Evolutionary conservation across 2,113 vertebrate genomes (phyloP).

Genomic region (Ariopsis seemanni): DNA sequence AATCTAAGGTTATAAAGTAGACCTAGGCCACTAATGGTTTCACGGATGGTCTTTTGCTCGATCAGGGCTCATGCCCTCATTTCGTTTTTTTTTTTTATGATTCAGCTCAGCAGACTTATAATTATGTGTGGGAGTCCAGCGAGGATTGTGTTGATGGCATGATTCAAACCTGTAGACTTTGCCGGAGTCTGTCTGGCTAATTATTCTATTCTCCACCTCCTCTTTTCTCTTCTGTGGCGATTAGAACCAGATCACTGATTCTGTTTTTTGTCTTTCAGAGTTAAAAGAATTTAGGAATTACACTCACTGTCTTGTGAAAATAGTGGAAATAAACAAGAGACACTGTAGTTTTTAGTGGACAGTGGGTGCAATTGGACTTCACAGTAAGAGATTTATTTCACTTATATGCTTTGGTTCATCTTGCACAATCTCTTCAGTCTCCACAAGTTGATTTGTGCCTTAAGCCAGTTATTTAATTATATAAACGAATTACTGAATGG

Average conservation of each 20-base stretch:
- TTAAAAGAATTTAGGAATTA: background rate
- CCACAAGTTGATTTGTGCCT: background rate
- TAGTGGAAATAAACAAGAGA: background rate
- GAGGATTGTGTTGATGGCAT: constrained; percentile 14
- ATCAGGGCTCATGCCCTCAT: background rate
- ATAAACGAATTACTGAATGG: background rate
- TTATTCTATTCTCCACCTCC: constrained; percentile 26
- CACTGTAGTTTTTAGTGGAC: background rate
- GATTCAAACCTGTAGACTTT: constrained; percentile 47
- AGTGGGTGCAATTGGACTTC: background rate
- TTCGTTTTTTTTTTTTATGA: background rate
- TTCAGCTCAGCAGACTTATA: constrained; percentile 32
- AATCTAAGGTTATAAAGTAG: constrained; percentile 3
- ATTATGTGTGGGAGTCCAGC: constrained; percentile 45
- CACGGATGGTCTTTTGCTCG: constrained; percentile 27
- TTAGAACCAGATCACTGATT: constrained; percentile 1
- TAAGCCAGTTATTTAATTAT: constrained; percentile 16
- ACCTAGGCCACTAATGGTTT: constrained; percentile 27
- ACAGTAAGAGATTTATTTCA: background rate
- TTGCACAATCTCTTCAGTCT: background rate
- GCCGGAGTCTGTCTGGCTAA: constrained; percentile 24
- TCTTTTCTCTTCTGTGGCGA: background rate
- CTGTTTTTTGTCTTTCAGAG: background rate
- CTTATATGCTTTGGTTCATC: background rate
- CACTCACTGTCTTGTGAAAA: too few relatives aligned